Evolutionary conservation across 1,140 invertebrate species (phyloP), one percentile per base, ranked within the genome.

Genomic region (Drosophila parvula): DNA sequence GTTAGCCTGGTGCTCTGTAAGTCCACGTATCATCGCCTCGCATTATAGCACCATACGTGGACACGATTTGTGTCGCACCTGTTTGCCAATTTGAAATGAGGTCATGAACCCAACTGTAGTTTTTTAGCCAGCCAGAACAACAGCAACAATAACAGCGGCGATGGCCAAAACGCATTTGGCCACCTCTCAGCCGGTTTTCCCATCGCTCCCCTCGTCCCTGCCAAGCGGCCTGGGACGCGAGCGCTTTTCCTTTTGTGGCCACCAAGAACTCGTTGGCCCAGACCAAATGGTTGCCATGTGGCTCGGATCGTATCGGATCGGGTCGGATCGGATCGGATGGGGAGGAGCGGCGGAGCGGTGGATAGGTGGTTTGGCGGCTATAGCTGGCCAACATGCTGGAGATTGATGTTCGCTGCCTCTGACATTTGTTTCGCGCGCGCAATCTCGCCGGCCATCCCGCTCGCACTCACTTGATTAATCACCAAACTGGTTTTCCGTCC

Each of bases 391-490:
- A 65, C 64, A 70, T 58, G 71, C 81, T 84, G 78, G 84, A 88
- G 84, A 89, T 89, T 89, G 84, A 89, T 89, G 84, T 89, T 89
- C 56, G 81, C 74, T 89, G 84, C 78, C 81, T 90, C 84, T 89
- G 85, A 89, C 84, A 89, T 89, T 89, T 90, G 85, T 89, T 90
- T 84, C 80, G 80, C 81, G 84, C 84, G 78, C 76, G 48, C 65
- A 60, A 70, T 76, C 69, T 43, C 65, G 28, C 50, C 41, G 38
- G 65, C 69, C 51, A 45, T 80, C 74, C 32, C 74, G 56, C 74
- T 88, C 74, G 62, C 84, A 78, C 84, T 57, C 27, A 38, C 57
- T 11, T 53, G 74, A 67, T 64, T 41, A 27, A 50, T 50, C 48
- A 57, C 30, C 36, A 53, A 84, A 88, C 84, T 73, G 74, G 84